Base-by-base conservation (phyloP, 2,888 invertebrate genomes). In the Seira ritae region DNA sequence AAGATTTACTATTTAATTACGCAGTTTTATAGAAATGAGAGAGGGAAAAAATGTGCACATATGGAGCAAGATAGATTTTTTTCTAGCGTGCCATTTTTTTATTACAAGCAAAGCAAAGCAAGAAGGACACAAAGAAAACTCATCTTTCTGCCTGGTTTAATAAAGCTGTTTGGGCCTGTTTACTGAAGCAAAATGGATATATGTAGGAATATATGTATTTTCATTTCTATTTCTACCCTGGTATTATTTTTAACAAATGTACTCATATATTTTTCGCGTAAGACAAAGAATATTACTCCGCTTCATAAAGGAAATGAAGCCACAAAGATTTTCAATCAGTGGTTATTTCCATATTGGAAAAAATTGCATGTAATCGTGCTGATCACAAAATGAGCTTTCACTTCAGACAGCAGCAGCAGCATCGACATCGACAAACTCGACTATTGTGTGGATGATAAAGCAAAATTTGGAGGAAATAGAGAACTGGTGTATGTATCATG, bases 291-390 rank as follows among this genome's bases (percentile, higher is more conserved):
- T 8, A 55, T 55, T n/a, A n/a, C 17, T 8, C 12, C 12, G 55
- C 1, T 55, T 55, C 12, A 55, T 55, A 55, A 55, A 17, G 12
- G 15, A 15, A 55, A 55, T 55, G 15, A 55, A 70, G 37, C 66
- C 71, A 68, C 81, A 75, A 76, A 17, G 37, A 77, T 77, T 82
- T 82, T 82, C 73, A 77, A 82, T 82, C 82, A 82, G 82, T 50
- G 67, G 81, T 76, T 81, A 31, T 31, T 31, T 31, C 31, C 19
- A 65, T 65, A 65, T 20, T 65, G 19, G 65, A 31, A 31, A 31
- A 31, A 31, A 31, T 31, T 8, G 31, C 31, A 31, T 31, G 31
- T 31, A n/a, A n/a, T n/a, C n/a, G n/a, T n/a, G n/a, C n/a, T n/a
- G 31, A 31, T 31, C 8, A 8, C 31, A 31, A 31, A 31, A 31